phyloP scores from a whole-genome alignment of 1,140 invertebrate genomes.

The Lepeophtheirus salmonis region DNA sequence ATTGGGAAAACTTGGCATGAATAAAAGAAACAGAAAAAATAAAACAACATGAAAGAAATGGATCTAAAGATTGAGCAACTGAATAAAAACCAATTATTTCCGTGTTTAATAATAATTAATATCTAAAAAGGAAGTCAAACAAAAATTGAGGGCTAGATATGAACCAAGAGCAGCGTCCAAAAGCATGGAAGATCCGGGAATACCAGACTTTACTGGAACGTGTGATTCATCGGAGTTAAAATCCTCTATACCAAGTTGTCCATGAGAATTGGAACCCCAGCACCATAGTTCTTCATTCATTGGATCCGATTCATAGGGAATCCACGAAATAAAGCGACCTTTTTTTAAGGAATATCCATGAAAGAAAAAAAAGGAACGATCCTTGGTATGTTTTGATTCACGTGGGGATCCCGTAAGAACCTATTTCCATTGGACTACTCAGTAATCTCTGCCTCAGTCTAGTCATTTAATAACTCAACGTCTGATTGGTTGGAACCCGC shows the following conservation, averaged over 20 bases:
- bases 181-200: neutral
- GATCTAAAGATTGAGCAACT: no score
- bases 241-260: conserved; percentile 6
- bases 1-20: no score
- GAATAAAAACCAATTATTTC: no score
- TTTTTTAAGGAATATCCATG: neutral
- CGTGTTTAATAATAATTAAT: no score
- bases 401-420: neutral
- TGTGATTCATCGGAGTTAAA: neutral
- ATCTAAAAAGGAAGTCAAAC: no score
- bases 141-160: no score
- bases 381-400: neutral
- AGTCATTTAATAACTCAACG: neutral
- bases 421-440: neutral
- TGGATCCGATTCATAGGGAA: neutral
- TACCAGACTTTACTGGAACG: neutral
- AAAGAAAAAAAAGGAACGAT: neutral
- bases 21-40: no score
- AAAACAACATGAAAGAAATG: no score
- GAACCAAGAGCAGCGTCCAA: neutral
- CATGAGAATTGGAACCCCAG: conserved; percentile 15
- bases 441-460: neutral
- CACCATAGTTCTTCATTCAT: neutral
- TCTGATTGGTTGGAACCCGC: neutral
- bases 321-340: neutral